These are phyloP conservation scores for Drosophila multiciliata DNA, from an alignment of 2,888 invertebrate genomes.

Conservation along the genomic window DNA sequence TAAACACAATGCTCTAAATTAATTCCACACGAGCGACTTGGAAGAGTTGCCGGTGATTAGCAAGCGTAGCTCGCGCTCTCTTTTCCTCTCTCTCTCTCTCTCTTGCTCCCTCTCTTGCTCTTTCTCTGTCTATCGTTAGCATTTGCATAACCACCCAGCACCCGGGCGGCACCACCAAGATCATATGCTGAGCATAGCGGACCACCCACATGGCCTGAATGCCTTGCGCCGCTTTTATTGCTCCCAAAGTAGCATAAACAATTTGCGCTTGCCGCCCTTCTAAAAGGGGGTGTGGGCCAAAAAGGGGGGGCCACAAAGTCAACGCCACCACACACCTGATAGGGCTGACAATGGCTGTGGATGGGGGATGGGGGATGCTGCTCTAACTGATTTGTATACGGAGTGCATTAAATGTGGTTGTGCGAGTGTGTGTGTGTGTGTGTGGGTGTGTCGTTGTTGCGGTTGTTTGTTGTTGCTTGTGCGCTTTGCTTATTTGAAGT, in stretches of 20 bases:
- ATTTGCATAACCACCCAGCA: constrained; percentile 38
- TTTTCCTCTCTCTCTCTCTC: background rate
- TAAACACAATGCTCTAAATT: constrained; percentile 70
- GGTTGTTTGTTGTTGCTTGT: constrained; percentile 45
- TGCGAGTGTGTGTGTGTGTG: constrained; percentile 16
- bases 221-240: constrained; percentile 70
- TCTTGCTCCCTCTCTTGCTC: background rate
- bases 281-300: constrained; percentile 2
- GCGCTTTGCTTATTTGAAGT: constrained; percentile 73
- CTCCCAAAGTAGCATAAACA: constrained; percentile 78
- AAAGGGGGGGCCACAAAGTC: constrained; percentile 57
- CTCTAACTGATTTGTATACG: constrained; percentile 21
- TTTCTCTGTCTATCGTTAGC: constrained; percentile 12
- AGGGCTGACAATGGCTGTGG: constrained; percentile 30
- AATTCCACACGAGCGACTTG: constrained; percentile 79
- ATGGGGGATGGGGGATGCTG: constrained; percentile 5
- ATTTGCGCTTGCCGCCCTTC: constrained; percentile 62
- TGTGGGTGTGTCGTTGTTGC: constrained; percentile 45
- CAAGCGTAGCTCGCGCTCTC: constrained; percentile 34
- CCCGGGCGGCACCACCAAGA: constrained; percentile 33
- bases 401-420: constrained; percentile 60
- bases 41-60: constrained; percentile 83
- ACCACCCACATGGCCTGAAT: constrained; percentile 67
- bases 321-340: constrained; percentile 81
- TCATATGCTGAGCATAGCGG: constrained; percentile 50